phyloP scores from a whole-genome alignment of 2,888 invertebrate species.

The Adineta ricciae region DNA sequence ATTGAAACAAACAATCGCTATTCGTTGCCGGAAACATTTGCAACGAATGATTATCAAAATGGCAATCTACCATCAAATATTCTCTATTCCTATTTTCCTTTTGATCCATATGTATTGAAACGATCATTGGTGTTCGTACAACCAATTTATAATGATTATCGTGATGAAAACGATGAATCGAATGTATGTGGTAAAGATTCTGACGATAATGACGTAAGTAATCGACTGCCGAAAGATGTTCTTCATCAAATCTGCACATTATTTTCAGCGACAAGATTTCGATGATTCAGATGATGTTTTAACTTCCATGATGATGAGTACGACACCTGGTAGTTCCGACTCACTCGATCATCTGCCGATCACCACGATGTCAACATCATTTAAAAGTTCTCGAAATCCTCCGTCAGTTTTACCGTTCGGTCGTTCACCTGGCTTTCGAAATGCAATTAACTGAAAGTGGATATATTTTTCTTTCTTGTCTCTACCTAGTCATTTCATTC shows the following conservation, averaged over 20 bases:
- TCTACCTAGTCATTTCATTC: too few species aligned
- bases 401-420: not conserved
- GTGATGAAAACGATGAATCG: constrained; percentile 4
- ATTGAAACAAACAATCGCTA: constrained; percentile 67
- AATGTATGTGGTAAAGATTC: not conserved
- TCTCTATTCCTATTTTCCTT: constrained; percentile 71
- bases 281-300: not conserved
- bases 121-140: constrained; percentile 49
- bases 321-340: not conserved
- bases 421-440: constrained; percentile 5
- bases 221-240: too few species aligned
- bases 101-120: constrained; percentile 72
- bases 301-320: not conserved
- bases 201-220: not conserved
- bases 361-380: constrained; percentile 1
- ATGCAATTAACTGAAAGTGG: not conserved
- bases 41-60: constrained; percentile 17
- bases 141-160: constrained; percentile 28
- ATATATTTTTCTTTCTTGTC: not conserved
- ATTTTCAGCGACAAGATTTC: not conserved
- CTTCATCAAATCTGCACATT: too few species aligned
- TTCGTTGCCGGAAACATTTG: constrained; percentile 38
- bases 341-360: not conserved
- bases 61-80: constrained; percentile 41
- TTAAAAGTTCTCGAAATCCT: not conserved